Conservation (phyloP, 2,888 invertebrate species). For the Leucophenga montana region DNA sequence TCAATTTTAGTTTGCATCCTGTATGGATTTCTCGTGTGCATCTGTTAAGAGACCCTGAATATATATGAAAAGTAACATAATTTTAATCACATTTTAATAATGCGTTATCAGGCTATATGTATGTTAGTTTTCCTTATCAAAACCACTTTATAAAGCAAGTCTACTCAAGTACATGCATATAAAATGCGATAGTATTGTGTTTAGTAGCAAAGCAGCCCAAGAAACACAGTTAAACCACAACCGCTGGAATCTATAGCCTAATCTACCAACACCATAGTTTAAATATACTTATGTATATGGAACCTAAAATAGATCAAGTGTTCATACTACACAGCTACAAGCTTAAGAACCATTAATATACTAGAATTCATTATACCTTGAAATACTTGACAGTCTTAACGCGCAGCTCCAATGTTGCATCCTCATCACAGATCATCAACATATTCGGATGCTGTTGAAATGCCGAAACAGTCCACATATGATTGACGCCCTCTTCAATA, state of each 20-base stretch:
- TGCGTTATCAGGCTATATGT: too few relatives aligned
- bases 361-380: constrained; percentile 77
- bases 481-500: constrained; percentile 98
- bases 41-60: constrained; percentile 61
- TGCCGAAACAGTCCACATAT: constrained; percentile 99
- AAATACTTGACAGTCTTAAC: constrained; percentile 99
- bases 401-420: constrained; percentile 95
- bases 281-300: too few relatives aligned
- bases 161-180: constrained; percentile 20
- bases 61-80: constrained; percentile 9
- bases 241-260: too few relatives aligned
- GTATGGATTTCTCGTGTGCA: constrained; percentile 47
- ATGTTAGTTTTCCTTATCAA: neutral
- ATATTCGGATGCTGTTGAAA: constrained; percentile 96
- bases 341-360: neutral
- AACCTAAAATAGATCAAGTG: too few relatives aligned
- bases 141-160: constrained; percentile 26
- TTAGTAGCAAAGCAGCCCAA: constrained; percentile 18
- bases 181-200: constrained; percentile 10
- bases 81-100: too few relatives aligned
- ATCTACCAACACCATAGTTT: too few relatives aligned
- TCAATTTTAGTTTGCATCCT: constrained; percentile 39
- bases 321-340: too few relatives aligned
- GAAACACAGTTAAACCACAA: neutral
- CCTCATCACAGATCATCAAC: constrained; percentile 96